These are phyloP conservation scores for Corythornis leucogaster DNA, from an alignment of 2,797 vertebrate genomes.

Conservation along the genomic window DNA sequence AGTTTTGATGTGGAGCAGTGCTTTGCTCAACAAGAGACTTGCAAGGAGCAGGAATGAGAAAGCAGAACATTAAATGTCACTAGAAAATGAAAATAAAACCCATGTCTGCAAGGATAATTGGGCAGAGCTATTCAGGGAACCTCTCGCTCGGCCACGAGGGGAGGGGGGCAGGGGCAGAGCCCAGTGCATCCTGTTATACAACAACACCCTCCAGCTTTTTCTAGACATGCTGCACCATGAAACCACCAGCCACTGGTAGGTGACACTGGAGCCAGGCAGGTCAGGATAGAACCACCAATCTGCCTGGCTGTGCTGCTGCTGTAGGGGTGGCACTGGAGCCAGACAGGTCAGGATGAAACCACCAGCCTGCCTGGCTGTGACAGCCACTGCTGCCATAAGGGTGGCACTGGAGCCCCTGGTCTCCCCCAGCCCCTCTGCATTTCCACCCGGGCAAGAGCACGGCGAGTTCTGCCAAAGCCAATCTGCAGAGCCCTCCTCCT, in stretches of 20 bases:
- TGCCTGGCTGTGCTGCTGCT: fast-evolving
- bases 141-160: neutral
- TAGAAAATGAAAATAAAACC: neutral
- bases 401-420: neutral
- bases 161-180: neutral
- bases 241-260: no score
- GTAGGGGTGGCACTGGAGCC: neutral
- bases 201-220: neutral
- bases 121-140: neutral
- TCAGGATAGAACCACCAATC: neutral
- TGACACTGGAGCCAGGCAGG: neutral
- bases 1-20: neutral
- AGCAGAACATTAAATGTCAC: neutral
- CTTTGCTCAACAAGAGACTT: neutral
- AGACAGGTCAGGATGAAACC: neutral
- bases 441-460: neutral
- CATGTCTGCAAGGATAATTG: neutral
- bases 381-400: neutral
- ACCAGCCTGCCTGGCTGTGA: fast-evolving
- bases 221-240: neutral
- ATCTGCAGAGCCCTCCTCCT: neutral
- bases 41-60: neutral
- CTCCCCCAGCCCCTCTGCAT: neutral
- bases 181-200: neutral
- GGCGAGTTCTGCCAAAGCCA: neutral